Evolutionary conservation across 2,797 vertebrate genomes (phyloP), one percentile per base, ranked within the genome.

Genomic region (Premnoplex brunnescens): DNA sequence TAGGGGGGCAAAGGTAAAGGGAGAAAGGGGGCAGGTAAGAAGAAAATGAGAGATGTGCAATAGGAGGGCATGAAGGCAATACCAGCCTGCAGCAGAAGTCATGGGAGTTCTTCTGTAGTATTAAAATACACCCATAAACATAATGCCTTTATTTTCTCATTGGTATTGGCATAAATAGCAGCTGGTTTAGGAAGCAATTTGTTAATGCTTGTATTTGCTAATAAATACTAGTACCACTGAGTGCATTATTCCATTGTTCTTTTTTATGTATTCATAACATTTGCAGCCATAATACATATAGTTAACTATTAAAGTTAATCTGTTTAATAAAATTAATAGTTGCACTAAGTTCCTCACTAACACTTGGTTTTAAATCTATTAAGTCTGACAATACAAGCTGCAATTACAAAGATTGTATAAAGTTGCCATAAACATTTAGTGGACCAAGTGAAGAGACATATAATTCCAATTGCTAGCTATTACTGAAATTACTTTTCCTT

Each of bases 391-490:
- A 96, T 64, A 94, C 28, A 95, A 79, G 72, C 54, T 91, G 27
- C 92, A 81, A 96, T 81, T 96, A 94, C 64, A 87, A 86, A 91
- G 92, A 94, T 39, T 77, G 52, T 69, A 54, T 55, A 71, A 96
- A 97, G 74, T 52, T 92, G 77, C 83, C 96, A 97, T 93, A 97
- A 96, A 91, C 83, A 90, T 96, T 97, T 97, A 97, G 95, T 87
- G 93, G 95, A 94, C 73, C 88, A 97, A 97, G 96, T 81, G 94
- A 91, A 92, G 87, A 93, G 79, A 80, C 15, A 18, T 2, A 83
- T 93, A 96, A 97, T 95, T 92, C 94, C 97, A 97, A 91, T 85
- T 97, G 95, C 90, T 96, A 96, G 85, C 85, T 96, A 89, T 96
- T 97, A 97, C 91, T 81, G 94, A 95, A 94, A 96, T 97, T 97